A percentile compares a stretch with the other conserved stretches of the same genome.
Evolutionary conservation across 2,113 vertebrate species (phyloP).

Genomic region (Cyanoderma ruficeps): DNA sequence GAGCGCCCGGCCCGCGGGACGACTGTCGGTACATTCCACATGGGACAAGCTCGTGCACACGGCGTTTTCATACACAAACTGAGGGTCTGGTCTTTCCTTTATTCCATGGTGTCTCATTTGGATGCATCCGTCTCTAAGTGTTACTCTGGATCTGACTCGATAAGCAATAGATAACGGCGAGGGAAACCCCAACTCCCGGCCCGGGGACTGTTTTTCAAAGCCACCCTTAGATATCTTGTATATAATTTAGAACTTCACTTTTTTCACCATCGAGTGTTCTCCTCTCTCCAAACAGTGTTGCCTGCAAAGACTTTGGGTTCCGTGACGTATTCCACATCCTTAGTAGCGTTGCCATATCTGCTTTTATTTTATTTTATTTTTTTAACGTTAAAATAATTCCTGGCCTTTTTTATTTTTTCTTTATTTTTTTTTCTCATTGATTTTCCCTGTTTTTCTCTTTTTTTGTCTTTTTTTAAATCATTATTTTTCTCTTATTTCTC

Average conservation of each 20-base stretch:
- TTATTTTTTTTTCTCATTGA: neutral
- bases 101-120: slow-evolving; percentile 75
- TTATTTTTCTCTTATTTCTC: neutral
- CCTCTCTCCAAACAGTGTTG: slow-evolving; percentile 77
- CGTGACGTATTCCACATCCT: slow-evolving; percentile 74
- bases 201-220: slow-evolving; percentile 71
- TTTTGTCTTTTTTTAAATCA: neutral
- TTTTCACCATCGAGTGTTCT: slow-evolving; percentile 77
- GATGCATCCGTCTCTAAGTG: slow-evolving; percentile 73
- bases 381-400: slow-evolving; percentile 72
- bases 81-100: neutral
- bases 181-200: slow-evolving; percentile 50
- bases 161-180: slow-evolving; percentile 79
- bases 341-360: slow-evolving; percentile 71
- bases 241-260: slow-evolving; percentile 78
- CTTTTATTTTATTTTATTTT: slow-evolving; percentile 39
- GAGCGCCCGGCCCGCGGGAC: slow-evolving; percentile 12
- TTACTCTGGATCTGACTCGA: slow-evolving; percentile 69
- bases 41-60: slow-evolving; percentile 63
- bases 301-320: slow-evolving; percentile 77
- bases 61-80: slow-evolving; percentile 69
- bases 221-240: slow-evolving; percentile 73
- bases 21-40: slow-evolving; percentile 80
- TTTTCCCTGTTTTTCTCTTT: neutral
- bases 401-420: slow-evolving; percentile 21